A percentile compares a stretch with the other conserved stretches of the same genome.
These are phyloP conservation scores for Protaetia brevitarsis DNA, from an alignment of 1,140 invertebrate species.

Conservation along the genomic window DNA sequence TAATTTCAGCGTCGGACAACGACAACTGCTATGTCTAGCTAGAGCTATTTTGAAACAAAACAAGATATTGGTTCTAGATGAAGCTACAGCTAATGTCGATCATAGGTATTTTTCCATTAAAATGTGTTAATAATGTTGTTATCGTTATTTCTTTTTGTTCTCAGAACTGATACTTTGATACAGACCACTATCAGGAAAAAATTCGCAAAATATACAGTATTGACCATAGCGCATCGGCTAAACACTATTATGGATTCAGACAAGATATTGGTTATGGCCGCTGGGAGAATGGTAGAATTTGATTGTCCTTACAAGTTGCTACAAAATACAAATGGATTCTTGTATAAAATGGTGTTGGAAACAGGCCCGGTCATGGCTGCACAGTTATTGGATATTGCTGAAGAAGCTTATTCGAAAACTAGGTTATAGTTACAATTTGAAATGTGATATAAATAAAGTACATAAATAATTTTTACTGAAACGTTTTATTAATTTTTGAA, in stretches of 20 bases:
- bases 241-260: conserved; percentile 75
- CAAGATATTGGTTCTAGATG: conserved; percentile 59
- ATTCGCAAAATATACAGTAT: conserved; percentile 68
- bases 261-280: conserved; percentile 66
- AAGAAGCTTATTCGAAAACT: background rate
- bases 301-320: conserved; percentile 18
- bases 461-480: too few species aligned
- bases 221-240: conserved; percentile 80
- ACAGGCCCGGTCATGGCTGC: conserved; percentile 6
- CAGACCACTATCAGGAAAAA: conserved; percentile 67
- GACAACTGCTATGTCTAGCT: conserved; percentile 60
- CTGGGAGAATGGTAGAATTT: conserved; percentile 47
- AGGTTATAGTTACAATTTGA: background rate
- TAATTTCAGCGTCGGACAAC: conserved; percentile 59
- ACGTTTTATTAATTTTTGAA: too few species aligned
- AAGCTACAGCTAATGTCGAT: conserved; percentile 62
- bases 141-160: conserved; percentile 23
- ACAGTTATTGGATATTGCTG: background rate
- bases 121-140: background rate
- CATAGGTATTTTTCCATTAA: conserved; percentile 56
- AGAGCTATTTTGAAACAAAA: conserved; percentile 61
- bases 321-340: conserved; percentile 2
- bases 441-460: background rate
- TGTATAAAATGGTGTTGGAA: conserved; percentile 22
- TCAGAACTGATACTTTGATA: conserved; percentile 62